Evolutionary conservation across 2,113 vertebrate species (phyloP).

Genomic region (Otus sunia): DNA sequence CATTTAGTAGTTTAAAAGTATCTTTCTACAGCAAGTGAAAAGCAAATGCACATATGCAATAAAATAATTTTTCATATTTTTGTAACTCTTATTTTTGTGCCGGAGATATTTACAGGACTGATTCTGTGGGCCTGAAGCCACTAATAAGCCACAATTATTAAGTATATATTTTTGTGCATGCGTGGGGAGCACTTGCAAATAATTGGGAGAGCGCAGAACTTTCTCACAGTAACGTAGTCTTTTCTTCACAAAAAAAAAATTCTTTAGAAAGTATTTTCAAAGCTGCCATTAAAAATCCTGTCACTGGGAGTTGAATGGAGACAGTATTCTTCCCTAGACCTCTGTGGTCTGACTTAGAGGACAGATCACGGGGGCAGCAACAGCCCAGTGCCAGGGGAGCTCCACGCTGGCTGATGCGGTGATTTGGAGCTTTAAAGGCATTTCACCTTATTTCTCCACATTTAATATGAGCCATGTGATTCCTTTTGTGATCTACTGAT

Average conservation of each 20-base stretch:
- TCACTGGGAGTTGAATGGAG: background rate
- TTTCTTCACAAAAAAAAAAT: background rate
- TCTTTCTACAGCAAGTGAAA: background rate
- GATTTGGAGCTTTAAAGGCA: background rate
- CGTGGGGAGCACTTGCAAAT: background rate
- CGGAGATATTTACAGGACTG: background rate
- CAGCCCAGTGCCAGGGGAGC: rapidly evolving
- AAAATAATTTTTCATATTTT: background rate
- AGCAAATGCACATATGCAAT: background rate
- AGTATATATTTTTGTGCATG: background rate
- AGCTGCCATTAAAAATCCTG: background rate
- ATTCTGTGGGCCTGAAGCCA: background rate
- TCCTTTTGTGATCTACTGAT: background rate
- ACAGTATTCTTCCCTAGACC: background rate
- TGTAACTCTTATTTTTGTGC: background rate
- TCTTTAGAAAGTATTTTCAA: background rate
- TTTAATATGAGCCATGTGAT: background rate
- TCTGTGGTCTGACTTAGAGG: background rate
- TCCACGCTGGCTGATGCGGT: background rate
- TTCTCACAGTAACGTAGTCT: background rate
- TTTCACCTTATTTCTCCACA: background rate
- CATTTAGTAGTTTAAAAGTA: background rate
- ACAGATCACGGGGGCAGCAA: background rate
- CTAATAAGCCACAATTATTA: background rate
- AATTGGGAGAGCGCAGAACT: background rate